A percentile compares a stretch with the other conserved stretches of the same genome.
Evolutionary conservation across 2,888 invertebrate genomes (phyloP).

Genomic region (Prenolepis imparis): DNA sequence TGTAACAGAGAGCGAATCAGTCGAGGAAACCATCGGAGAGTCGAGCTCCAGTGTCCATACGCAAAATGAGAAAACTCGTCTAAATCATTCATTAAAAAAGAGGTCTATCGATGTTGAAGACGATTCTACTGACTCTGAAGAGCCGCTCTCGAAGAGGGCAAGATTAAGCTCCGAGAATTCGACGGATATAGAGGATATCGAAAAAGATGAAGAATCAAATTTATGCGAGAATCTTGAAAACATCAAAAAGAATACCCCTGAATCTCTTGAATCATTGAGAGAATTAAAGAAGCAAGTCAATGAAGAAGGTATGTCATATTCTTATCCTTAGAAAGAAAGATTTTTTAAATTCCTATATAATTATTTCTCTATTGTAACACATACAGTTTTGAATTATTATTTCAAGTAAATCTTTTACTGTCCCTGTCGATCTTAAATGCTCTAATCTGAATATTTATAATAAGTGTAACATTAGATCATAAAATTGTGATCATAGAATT

Average conservation of each 20-base stretch:
- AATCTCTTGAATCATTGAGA: background rate
- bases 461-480: background rate
- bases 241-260: background rate
- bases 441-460: background rate
- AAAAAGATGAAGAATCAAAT: conserved; percentile 20
- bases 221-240: conserved; percentile 15
- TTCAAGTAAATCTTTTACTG: background rate
- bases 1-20: background rate
- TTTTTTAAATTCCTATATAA: background rate
- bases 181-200: conserved; percentile 4
- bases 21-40: background rate
- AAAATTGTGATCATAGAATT: background rate
- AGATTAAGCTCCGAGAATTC: conserved; percentile 19
- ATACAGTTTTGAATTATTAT: background rate
- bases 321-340: background rate
- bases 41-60: background rate
- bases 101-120: conserved; percentile 10
- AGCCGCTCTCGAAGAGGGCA: background rate
- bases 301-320: conserved; percentile 10
- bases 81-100: conserved; percentile 9
- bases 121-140: conserved; percentile 13
- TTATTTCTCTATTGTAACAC: background rate
- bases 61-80: background rate
- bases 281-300: background rate
- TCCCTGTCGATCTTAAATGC: background rate